Base-by-base conservation (phyloP, 2,113 vertebrate species). In the Tetrax tetrax region DNA sequence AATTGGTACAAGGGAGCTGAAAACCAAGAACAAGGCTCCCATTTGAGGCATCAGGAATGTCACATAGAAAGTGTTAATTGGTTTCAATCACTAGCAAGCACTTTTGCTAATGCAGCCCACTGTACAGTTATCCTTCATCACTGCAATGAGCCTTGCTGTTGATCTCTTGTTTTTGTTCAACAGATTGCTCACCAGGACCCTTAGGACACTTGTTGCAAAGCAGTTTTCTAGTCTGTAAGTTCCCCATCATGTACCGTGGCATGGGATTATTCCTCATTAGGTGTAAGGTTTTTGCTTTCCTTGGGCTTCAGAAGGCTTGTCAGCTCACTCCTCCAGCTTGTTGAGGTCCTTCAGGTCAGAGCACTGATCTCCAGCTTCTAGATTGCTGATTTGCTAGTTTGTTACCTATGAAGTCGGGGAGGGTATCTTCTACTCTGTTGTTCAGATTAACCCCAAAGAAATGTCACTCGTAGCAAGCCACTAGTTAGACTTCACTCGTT, bases 391-490 rank as follows among this genome's bases (percentile, higher is more conserved):
- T n/a, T n/a, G n/a, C n/a, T n/a, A 54, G 24, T 87, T 74, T 63
- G n/a, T 76, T 60, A 57, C 10, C 20, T 0, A 0, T 65, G 19
- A n/a, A 45, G 22, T 8, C 74, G 25, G 21, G 33, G 31, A 35
- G 24, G 45, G 9, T 33, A 0, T 57, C 29, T 35, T 79, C 31
- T 82, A 14, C 43, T 75, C 21, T 38, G 25, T 88, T 43, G 28
- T 41, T 70, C 51, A n/a, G 28, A n/a, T 72, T n/a, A 60, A 50
- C 5, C 20, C 6, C 12, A n/a, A 60, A 37, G 50, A 74, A 41
- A 22, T 2, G 9, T 65, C 27, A 56, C 43, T 80, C 0, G 0
- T 43, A 75, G 38, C 23, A 48, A 48, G 56, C 14, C 1, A 2
- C 47, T 57, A 7, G 24, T 66, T 89, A 51, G 56, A 54, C 28